A percentile compares a stretch with the other conserved stretches of the same genome.
Evolutionary conservation across 1,140 invertebrate genomes (phyloP).

Genomic region (Drosophila subpulchrella): DNA sequence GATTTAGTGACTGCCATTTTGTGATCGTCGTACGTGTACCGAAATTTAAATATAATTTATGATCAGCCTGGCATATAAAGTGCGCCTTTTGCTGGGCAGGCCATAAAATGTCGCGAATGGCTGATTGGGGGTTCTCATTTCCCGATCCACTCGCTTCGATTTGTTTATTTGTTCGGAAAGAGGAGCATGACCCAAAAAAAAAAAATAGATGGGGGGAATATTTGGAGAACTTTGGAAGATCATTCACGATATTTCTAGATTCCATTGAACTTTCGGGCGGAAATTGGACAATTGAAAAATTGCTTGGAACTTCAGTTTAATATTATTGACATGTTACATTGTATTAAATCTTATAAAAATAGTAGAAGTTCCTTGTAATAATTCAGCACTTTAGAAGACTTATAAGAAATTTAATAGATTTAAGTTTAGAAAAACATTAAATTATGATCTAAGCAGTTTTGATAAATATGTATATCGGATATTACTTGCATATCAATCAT

Average conservation of each 20-base stretch:
- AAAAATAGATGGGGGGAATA: conserved; percentile 14
- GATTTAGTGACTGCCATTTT: conserved; percentile 83
- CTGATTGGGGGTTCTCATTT: conserved; percentile 52
- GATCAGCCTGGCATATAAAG: conserved; percentile 64
- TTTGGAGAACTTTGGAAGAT: conserved; percentile 19
- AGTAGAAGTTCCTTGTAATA: too few species aligned
- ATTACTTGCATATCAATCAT: too few species aligned
- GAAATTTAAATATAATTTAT: conserved; percentile 83
- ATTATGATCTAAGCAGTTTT: too few species aligned
- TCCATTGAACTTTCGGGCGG: conserved; percentile 20
- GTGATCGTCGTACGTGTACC: conserved; percentile 61
- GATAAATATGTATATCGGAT: too few species aligned
- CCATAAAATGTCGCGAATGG: conserved; percentile 79
- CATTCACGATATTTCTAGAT: conserved; percentile 22
- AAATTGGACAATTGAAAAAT: not conserved
- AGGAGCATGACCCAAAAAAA: conserved; percentile 72
- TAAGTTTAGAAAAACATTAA: too few species aligned
- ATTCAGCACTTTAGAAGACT: too few species aligned
- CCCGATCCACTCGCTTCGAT: conserved; percentile 31
- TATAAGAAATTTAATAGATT: too few species aligned
- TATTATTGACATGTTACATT: too few species aligned
- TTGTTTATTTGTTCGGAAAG: conserved; percentile 56
- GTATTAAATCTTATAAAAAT: too few species aligned
- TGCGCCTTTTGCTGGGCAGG: conserved; percentile 19
- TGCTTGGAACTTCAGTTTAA: not conserved